A percentile compares a stretch with the other conserved stretches of the same genome.
These are phyloP conservation scores for Nemurella pictetii DNA, from an alignment of 2,888 invertebrate species.

Conservation along the genomic window DNA sequence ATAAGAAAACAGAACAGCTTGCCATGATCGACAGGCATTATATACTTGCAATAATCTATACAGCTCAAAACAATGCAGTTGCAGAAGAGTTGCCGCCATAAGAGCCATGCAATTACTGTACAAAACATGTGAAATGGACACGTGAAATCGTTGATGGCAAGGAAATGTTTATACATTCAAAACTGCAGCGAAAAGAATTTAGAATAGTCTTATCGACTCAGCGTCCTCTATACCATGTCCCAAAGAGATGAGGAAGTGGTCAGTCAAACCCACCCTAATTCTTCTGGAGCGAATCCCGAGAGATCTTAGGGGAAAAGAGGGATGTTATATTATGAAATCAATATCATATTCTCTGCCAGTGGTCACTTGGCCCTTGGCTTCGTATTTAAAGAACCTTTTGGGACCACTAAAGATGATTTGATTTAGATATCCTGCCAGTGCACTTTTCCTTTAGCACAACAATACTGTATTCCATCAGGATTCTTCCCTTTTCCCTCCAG, in stretches of 20 bases:
- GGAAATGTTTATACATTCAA: not conserved
- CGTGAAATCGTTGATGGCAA: not conserved
- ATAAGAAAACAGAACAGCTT: not conserved
- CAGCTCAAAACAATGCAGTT: not conserved
- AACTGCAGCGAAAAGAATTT: not conserved
- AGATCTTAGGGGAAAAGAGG: not conserved
- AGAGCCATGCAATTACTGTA: not conserved
- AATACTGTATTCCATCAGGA: not conserved
- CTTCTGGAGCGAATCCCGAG: not conserved
- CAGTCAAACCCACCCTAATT: not conserved
- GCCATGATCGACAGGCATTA: not conserved
- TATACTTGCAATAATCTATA: not conserved
- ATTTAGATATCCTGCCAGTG: not conserved
- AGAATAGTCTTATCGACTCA: too few relatives aligned
- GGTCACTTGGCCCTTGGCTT: not conserved
- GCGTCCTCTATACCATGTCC: not conserved
- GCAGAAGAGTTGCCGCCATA: not conserved
- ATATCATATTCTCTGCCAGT: conserved; percentile 6
- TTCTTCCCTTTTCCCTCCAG: too few relatives aligned
- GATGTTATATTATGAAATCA: conserved; percentile 13
- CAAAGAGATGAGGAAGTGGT: not conserved
- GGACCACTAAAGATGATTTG: conserved; percentile 11
- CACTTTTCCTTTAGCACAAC: not conserved
- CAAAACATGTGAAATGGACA: not conserved
- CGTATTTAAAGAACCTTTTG: not conserved